Evolutionary conservation across 1,140 invertebrate species (phyloP), one percentile per base, ranked within the genome.

Genomic region (Aphelinus certus): DNA sequence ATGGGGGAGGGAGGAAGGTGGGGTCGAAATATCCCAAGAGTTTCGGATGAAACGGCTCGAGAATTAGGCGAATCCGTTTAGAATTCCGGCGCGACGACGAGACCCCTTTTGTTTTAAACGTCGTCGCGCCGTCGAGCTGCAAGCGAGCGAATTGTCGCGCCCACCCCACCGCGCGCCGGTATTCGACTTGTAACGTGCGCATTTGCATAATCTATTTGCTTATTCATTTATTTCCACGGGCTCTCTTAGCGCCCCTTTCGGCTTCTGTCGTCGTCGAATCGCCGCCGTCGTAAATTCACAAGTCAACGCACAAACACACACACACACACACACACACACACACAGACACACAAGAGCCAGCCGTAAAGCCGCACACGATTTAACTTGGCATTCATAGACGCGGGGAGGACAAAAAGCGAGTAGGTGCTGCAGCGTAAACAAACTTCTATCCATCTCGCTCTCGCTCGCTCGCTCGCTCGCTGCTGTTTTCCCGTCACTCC

Each of bases 191-290:
- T 63, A 74, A 58, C 47, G 43, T 53, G 3, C 2, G 51, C 45
- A 71, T 75, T 75, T 71, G 55, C 73, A 75, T 71, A 71, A 75
- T 70, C 68, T 61, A 71, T 75, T 75, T 75, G 62, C 73, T 75
- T 60, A 75, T 71, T 66, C 73, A 71, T 75, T 65, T 62, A 56
- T 73, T 73, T 49, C 51, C 48, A 45, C 26, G 26, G 26, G 26
- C 26, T 26, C 26, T 26, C 26, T 56, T 49, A n/a, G 55, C 45
- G 4, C 43, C 48, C 56, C 63, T 6, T 60, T 65, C n/a, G 51
- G 3, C 7, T 47, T 63, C 26, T 51, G 56, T 73, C 56, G 47
- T 58, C 55, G 49, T 64, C 70, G 47, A 26, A 26, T 62, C 60
- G 7, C 10, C 42, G 10, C 53, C 26, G 26, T 26, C 26, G 26